Conservation (phyloP, 2,113 vertebrate genomes). For the Cavia aperea region DNA sequence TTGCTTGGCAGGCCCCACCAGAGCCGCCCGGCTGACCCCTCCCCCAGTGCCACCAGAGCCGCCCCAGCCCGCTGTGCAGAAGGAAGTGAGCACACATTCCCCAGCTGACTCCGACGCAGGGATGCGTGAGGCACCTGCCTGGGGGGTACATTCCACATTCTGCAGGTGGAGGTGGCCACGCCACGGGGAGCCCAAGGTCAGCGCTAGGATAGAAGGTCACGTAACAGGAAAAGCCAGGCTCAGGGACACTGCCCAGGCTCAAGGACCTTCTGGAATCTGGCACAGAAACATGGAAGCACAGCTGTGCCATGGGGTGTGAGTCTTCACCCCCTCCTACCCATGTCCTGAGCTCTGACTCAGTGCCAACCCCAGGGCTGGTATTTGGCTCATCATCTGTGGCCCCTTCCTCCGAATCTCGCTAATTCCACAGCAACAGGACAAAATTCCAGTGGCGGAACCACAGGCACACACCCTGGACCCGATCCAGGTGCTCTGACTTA, state of each 20-base stretch:
- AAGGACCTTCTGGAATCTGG: neutral
- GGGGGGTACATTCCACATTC: neutral
- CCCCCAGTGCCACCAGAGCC: neutral
- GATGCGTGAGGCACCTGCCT: fast-evolving
- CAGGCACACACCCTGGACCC: no score
- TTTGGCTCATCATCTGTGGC: fast-evolving
- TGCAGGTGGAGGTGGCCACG: neutral
- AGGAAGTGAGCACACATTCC: neutral
- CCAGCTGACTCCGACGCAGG: neutral
- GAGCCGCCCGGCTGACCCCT: neutral
- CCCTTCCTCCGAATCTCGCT: neutral
- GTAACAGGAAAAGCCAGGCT: neutral
- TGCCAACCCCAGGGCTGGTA: neutral
- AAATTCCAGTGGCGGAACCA: neutral
- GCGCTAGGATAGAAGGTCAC: neutral
- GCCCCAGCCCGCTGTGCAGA: neutral
- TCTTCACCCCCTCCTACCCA: neutral
- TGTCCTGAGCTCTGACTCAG: neutral
- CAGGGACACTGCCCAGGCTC: fast-evolving
- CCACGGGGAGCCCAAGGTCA: neutral
- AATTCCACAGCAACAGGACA: neutral
- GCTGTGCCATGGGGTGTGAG: neutral
- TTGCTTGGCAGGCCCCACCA: neutral
- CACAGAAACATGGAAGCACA: fast-evolving
- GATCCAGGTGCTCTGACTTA: fast-evolving